Evolutionary conservation across 2,888 invertebrate species (phyloP), one percentile per base, ranked within the genome.

Genomic region (Tetragnatha montana): DNA sequence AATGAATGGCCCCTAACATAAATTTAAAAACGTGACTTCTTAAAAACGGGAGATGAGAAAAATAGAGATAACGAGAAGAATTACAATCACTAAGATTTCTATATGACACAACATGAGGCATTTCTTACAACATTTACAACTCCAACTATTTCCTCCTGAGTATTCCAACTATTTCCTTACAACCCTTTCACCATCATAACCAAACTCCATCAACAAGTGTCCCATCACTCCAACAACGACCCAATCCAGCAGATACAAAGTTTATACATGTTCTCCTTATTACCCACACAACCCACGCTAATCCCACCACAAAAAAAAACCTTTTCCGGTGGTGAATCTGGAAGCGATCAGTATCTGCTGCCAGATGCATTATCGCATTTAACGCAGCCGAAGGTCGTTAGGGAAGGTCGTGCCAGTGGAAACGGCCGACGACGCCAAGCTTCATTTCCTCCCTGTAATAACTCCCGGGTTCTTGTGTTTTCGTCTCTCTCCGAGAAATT

Each of bases 361-460:
- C 19, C 50, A 50, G 50, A 21, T 50, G 76, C 81, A 81, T 81
- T 81, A 81, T 49, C 81, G 71, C 69, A 81, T 81, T 81, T 70
- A 81, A 68, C 69, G 70, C 49, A 70, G 8, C 81, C 69, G 81
- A 19, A 70, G 70, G 49, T 70, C 70, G 81, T 81, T 81, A 81
- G 47, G 69, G 49, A 80, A 69, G 69, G 69, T 22, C 35, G 8
- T 69, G 17, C 35, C 35, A 22, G 22, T 78, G 60, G 78, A 78
- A 78, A 60, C 14, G 78, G 78, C 51, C 50, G 47, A 21, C 35
- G 68, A 68, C 60, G 79, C 60, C 35, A 35, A 35, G 22, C 79
- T 80, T 80, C 80, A 70, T 80, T 80, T 80, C 80, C 69, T 80
- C 47, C 69, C 10, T 80, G 69, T 47, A 19, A 80, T 80, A 80